These are phyloP conservation scores for Capitulum mitella DNA, from an alignment of 2,888 invertebrate genomes.

Conservation along the genomic window DNA sequence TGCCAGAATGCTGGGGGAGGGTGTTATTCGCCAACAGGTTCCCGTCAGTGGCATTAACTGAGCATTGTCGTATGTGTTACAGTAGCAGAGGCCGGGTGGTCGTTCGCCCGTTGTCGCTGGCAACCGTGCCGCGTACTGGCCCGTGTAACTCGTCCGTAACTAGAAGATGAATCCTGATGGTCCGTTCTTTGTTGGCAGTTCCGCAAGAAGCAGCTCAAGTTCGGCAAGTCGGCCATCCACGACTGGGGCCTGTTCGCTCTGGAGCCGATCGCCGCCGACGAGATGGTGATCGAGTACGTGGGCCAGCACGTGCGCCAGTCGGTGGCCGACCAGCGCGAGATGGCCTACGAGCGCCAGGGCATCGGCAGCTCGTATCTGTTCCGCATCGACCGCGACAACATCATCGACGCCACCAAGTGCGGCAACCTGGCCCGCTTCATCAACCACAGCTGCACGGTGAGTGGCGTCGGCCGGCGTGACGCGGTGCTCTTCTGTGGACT, in stretches of 20 bases:
- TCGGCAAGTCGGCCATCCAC: slow-evolving; percentile 96
- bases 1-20: no score
- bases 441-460: slow-evolving; percentile 98
- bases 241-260: slow-evolving; percentile 98
- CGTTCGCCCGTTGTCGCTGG: no score
- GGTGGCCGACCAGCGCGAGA: slow-evolving; percentile 90
- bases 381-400: slow-evolving; percentile 91
- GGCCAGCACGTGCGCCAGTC: slow-evolving; percentile 90
- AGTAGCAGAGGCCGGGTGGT: no score
- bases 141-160: no score
- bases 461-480: slow-evolving; percentile 44
- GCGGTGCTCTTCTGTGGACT: no score
- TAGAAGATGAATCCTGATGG: no score
- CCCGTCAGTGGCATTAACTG: no score
- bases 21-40: no score
- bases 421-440: slow-evolving; percentile 97
- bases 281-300: slow-evolving; percentile 99
- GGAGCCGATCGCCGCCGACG: slow-evolving; percentile 98
- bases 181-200: no score
- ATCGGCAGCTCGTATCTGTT: slow-evolving; percentile 98
- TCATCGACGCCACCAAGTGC: slow-evolving; percentile 97
- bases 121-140: no score
- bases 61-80: no score
- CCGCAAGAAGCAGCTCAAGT: slow-evolving; percentile 95
- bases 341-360: slow-evolving; percentile 91